Conservation (phyloP, 2,888 invertebrate genomes). For the Lysandra bellargus region DNA sequence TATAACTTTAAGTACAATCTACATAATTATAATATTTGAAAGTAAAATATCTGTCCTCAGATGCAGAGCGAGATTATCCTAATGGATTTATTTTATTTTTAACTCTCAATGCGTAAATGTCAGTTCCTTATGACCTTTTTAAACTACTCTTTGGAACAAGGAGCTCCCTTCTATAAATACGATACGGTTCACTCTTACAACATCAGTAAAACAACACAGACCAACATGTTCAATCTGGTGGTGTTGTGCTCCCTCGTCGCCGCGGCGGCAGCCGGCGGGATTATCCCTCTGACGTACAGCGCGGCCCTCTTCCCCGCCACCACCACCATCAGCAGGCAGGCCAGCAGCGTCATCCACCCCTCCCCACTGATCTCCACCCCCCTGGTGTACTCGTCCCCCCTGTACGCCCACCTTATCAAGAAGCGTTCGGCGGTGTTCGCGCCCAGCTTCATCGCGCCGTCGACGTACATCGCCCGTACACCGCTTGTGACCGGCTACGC, state of each 20-base stretch:
- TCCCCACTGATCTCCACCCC: slow-evolving; percentile 61
- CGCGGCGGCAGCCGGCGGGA: slow-evolving; percentile 66
- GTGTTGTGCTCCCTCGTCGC: slow-evolving; percentile 83
- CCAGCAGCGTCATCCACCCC: slow-evolving; percentile 70
- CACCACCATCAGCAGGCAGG: slow-evolving; percentile 61
- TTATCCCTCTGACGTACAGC: slow-evolving; percentile 51
- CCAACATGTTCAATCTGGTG: slow-evolving; percentile 79
- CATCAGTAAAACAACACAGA: slow-evolving; percentile 74
- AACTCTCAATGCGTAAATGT: slow-evolving; percentile 54
- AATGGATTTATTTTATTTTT: slow-evolving; percentile 16
- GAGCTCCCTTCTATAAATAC: slow-evolving; percentile 75
- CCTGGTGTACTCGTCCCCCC: slow-evolving; percentile 52
- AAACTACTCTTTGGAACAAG: slow-evolving; percentile 48
- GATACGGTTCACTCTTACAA: slow-evolving; percentile 48
- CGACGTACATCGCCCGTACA: slow-evolving; percentile 42
- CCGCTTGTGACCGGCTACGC: slow-evolving; percentile 48
- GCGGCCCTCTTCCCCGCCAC: slow-evolving; percentile 53
- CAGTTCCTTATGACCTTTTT: slow-evolving; percentile 64
- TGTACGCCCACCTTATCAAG: slow-evolving; percentile 60
- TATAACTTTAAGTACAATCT: background rate
- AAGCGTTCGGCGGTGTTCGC: slow-evolving; percentile 48
- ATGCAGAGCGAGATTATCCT: background rate
- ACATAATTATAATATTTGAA: background rate
- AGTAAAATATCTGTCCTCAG: background rate
- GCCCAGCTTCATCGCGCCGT: slow-evolving; percentile 23